These are phyloP conservation scores for Diorhabda sublineata DNA, from an alignment of 1,140 invertebrate species.

Conservation along the genomic window DNA sequence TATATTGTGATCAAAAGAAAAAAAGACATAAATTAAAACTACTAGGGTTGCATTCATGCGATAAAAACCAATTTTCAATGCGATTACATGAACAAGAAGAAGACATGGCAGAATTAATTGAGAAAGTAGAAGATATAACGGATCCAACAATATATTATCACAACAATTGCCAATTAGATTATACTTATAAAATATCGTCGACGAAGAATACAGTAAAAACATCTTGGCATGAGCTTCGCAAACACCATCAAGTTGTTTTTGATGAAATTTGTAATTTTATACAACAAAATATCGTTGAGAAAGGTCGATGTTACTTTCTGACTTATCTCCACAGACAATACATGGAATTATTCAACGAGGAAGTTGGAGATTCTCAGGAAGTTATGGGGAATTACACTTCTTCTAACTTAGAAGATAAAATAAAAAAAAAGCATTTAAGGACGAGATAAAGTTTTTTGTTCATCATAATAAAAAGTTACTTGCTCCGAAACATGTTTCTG, in stretches of 20 bases:
- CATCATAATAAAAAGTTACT: slow-evolving; percentile 30
- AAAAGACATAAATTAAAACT: slow-evolving; percentile 30
- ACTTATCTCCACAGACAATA: slow-evolving; percentile 28
- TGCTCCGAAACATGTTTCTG: slow-evolving; percentile 24
- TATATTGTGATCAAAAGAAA: slow-evolving; percentile 25
- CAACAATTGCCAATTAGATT: slow-evolving; percentile 18
- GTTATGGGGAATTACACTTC: slow-evolving; percentile 17
- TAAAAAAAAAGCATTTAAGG: slow-evolving; percentile 23
- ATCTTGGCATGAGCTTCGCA: slow-evolving; percentile 26
- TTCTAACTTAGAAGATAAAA: slow-evolving; percentile 30
- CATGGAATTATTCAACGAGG: slow-evolving; percentile 18
- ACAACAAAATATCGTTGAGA: slow-evolving; percentile 30
- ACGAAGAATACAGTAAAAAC: slow-evolving; percentile 21
- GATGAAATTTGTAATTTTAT: slow-evolving; percentile 31
- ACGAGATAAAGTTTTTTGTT: slow-evolving; percentile 25
- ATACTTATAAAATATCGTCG: slow-evolving; percentile 23
- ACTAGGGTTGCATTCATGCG: slow-evolving; percentile 16
- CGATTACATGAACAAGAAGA: slow-evolving; percentile 17
- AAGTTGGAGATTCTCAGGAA: neutral
- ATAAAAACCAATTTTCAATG: slow-evolving; percentile 17
- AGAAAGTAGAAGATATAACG: slow-evolving; percentile 20
- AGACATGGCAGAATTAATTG: slow-evolving; percentile 14
- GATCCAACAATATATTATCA: slow-evolving; percentile 21
- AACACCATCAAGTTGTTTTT: slow-evolving; percentile 32
- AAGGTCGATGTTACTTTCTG: slow-evolving; percentile 30